Percentiles rank a stretch among this genome's conserved stretches.
Evolutionary conservation across 2,797 vertebrate species (phyloP).

Genomic region (Chaetophractus vellerosus): DNA sequence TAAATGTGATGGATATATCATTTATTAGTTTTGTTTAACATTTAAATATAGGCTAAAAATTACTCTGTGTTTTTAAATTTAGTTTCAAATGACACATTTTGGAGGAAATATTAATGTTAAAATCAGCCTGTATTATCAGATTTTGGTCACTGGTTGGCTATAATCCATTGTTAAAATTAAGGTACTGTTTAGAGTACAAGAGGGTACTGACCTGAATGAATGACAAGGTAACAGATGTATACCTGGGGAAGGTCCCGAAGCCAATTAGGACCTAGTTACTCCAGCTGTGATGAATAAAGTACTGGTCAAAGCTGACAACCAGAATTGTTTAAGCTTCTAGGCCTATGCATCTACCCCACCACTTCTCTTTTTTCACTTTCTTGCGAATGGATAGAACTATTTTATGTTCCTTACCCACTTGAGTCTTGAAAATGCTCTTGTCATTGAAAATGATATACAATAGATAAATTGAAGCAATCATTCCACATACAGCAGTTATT

Average conservation of each 20-base stretch:
- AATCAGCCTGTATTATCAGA: background rate
- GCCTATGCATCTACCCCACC: background rate
- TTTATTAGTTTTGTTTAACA: background rate
- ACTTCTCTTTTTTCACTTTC: background rate
- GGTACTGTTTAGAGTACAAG: background rate
- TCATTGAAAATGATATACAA: background rate
- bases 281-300: background rate
- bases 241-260: background rate
- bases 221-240: background rate
- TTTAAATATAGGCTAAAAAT: background rate
- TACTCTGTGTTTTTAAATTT: background rate
- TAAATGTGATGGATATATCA: background rate
- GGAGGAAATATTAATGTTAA: background rate
- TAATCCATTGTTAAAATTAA: background rate
- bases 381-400: background rate
- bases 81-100: constrained; percentile 28
- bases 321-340: background rate
- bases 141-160: background rate
- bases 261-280: background rate
- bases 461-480: background rate
- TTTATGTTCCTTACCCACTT: background rate
- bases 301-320: background rate
- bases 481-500: background rate
- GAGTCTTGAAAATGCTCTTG: background rate
- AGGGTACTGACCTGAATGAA: background rate